phyloP scores from a whole-genome alignment of 2,113 vertebrate species.

The Thinocorus orbignyianus region DNA sequence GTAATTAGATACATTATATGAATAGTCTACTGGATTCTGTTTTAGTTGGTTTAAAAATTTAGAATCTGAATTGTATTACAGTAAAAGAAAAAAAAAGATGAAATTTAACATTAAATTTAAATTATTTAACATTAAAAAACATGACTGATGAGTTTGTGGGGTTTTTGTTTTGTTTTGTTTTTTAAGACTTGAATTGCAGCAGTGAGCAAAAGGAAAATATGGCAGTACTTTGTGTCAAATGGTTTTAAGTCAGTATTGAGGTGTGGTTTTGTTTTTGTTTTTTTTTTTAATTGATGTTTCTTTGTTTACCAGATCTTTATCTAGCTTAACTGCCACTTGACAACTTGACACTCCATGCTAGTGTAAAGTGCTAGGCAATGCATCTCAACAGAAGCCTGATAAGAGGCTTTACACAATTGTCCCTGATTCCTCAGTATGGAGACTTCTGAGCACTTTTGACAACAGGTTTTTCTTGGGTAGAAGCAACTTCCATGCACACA shows the following conservation, averaged over 20 bases:
- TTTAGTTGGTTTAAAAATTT: not conserved
- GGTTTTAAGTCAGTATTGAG: not conserved
- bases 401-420: not conserved
- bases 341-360: not conserved
- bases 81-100: not conserved
- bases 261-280: too few relatives aligned
- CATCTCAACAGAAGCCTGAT: not conserved
- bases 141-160: not conserved
- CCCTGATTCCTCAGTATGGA: not conserved
- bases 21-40: not conserved
- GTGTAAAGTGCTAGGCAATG: accelerated
- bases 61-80: not conserved
- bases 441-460: accelerated
- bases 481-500: not conserved
- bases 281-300: not conserved
- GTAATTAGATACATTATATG: not conserved
- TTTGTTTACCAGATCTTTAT: not conserved
- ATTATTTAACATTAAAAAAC: not conserved
- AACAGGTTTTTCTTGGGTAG: not conserved
- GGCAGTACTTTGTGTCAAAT: not conserved
- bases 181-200: not conserved
- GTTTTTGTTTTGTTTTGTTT: not conserved
- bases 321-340: not conserved
- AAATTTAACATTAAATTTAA: not conserved
- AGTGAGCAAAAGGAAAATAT: not conserved